Conservation (phyloP, 2,888 invertebrate species). For the Gymnosoma rotundatum region DNA sequence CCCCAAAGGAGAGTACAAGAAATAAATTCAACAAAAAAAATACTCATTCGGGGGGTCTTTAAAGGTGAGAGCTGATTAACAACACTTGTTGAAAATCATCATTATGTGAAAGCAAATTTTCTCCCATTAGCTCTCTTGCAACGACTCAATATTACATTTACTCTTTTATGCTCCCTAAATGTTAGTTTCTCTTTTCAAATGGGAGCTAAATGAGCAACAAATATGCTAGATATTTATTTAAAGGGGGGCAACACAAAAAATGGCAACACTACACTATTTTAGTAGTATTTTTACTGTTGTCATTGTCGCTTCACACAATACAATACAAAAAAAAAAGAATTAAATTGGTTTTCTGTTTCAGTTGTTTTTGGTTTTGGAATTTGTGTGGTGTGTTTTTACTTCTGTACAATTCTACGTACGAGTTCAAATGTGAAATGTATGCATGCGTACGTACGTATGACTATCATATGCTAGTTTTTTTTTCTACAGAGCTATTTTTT, state of each 20-base stretch:
- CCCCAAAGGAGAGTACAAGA: constrained; percentile 33
- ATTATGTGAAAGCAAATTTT: background rate
- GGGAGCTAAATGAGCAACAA: constrained; percentile 18
- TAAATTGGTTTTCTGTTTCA: constrained; percentile 19
- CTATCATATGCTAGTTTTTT: constrained; percentile 52
- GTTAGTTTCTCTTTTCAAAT: constrained; percentile 11
- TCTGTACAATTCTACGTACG: constrained; percentile 47
- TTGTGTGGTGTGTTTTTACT: constrained; percentile 58
- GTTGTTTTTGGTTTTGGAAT: constrained; percentile 24
- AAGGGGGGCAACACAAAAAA: constrained; percentile 68
- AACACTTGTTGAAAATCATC: constrained; percentile 68
- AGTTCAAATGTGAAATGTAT: constrained; percentile 62
- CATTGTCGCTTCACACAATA: constrained; percentile 67
- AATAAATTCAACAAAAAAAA: background rate
- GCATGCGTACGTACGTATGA: constrained; percentile 66
- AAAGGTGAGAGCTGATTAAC: constrained; percentile 37
- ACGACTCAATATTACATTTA: background rate
- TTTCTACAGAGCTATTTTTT: constrained; percentile 74
- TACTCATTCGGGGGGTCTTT: constrained; percentile 19
- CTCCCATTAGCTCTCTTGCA: background rate
- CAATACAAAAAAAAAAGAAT: constrained; percentile 29
- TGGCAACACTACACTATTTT: constrained; percentile 69
- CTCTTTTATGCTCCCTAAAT: constrained; percentile 27
- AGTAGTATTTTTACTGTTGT: constrained; percentile 69
- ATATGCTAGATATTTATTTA: constrained; percentile 31